Base-by-base conservation (phyloP, 2,113 vertebrate genomes). In the Tachycineta bicolor region DNA sequence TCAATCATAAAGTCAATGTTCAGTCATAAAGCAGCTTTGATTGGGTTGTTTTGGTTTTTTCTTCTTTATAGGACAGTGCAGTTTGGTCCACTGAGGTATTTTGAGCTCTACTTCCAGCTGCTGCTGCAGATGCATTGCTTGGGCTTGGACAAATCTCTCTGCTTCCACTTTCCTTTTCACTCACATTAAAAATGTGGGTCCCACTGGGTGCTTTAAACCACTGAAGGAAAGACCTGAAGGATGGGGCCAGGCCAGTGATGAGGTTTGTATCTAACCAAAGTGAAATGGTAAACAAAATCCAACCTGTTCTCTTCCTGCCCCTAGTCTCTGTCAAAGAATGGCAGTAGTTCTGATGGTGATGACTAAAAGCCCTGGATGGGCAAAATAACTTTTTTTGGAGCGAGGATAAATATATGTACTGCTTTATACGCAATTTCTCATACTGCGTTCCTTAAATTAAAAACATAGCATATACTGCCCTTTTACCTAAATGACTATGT, bases 11-110 rank as follows among this genome's bases (percentile, higher is more conserved):
- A 65, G 4, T n/a, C n/a, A n/a, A n/a, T n/a, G 25, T 46, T 83
- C 20, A 89, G 12, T 43, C 16, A 47, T 34, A 37, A 71, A 65
- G 4, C 2, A 63, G 14, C 6, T 80, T 69, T 50, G 7, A 2
- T 52, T 73, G 2, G 2, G 0, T 22, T n/a, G 8, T 16, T 1
- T 17, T 47, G 33, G 12, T 43, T 43, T 34, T 39, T 25, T 1
- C 10, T 75, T 10, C 6, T n/a, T 25, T 63, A 28, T 12, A n/a
- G 11, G 17, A 49, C 10, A 53, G 4, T 31, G 25, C 12, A 31
- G 10, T 85, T 78, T 43, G 10, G 8, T 41, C 6, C 11, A 43
- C 16, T 29, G 12, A 5, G 14, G 1, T 1, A 6, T 31, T 56
- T 56, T 7, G 52, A 75, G 24, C 23, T 94, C 39, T 70, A 8